Base-by-base conservation (phyloP, 2,797 vertebrate genomes). In the Hozukius guyotensis region DNA sequence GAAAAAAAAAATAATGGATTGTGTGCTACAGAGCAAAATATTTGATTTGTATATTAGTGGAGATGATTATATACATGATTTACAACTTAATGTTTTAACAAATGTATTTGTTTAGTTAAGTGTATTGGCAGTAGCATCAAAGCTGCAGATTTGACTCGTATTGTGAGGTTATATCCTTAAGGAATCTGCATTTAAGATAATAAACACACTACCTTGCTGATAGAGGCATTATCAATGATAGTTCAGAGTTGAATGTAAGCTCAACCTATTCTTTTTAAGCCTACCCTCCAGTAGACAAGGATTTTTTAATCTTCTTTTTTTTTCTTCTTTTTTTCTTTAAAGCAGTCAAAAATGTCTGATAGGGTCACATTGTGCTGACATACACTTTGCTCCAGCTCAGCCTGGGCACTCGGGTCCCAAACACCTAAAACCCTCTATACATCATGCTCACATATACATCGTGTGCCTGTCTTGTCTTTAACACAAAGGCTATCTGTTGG, bases 361-460 rank as follows among this genome's bases (percentile, higher is more conserved):
- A 93, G 89, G 90, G 85, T 92, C 93, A 92, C 94, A 94, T 91
- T 93, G 78, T 92, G 6, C 38, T 42, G 38, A 42, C 38, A 42
- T 42, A 96, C 96, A 96, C 91, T 88, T 84, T 96, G 96, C 92
- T 96, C 96, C 95, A 95, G 95, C 95, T 94, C 94, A 93, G 95
- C 84, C 96, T 95, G 96, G 95, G 94, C 94, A 95, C 94, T 88
- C 94, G 96, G 96, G 95, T 96, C 96, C 96, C 94, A 96, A 96
- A 96, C 96, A 96, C 95, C 32, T 93, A 85, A 84, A 93, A 86
- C 75, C 86, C 80, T 94, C 85, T 88, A 89, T 82, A 93, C 93
- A 90, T 79, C 90, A 90, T 78, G 84, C 88, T 88, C 89, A 94
- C 90, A 94, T 84, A 92, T 70, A 94, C 91, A 90, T 87, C 92